Conservation (phyloP, 2,797 vertebrate genomes). For the Pseudochaenichthys georgianus region DNA sequence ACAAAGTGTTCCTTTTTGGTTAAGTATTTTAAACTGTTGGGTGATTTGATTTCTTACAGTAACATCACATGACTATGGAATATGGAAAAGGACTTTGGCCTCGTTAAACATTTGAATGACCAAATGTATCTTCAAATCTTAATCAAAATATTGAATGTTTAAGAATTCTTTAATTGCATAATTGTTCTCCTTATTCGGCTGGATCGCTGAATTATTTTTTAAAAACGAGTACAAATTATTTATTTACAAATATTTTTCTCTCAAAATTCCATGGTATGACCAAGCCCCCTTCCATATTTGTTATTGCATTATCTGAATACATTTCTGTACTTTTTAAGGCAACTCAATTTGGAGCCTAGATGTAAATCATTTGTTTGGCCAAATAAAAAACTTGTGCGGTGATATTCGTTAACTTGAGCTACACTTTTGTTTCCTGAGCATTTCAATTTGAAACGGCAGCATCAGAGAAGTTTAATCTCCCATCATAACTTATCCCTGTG, state of each 20-base stretch:
- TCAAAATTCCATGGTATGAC: not conserved
- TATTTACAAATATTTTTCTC: no score
- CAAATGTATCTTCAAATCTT: not conserved
- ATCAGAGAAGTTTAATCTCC: not conserved
- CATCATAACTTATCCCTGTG: not conserved
- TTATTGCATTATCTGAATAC: not conserved
- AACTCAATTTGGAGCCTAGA: not conserved
- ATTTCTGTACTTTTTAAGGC: not conserved
- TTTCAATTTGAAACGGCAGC: not conserved
- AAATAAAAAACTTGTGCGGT: not conserved
- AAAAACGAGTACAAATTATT: no score
- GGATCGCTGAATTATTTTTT: not conserved
- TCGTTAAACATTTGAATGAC: not conserved
- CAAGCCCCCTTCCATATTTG: not conserved
- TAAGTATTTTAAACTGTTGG: conserved; percentile 14
- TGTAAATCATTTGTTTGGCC: conserved; percentile 3
- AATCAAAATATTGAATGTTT: not conserved
- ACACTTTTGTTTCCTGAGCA: not conserved
- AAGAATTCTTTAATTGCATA: not conserved
- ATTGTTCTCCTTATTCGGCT: conserved; percentile 5
- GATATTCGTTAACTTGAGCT: not conserved
- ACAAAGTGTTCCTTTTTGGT: conserved; percentile 71
- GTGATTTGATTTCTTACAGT: conserved; percentile 19
- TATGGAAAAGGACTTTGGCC: not conserved
- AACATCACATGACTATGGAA: conserved; percentile 8